Conservation (phyloP, 2,113 vertebrate species). For the Triplophysa dalaica region DNA sequence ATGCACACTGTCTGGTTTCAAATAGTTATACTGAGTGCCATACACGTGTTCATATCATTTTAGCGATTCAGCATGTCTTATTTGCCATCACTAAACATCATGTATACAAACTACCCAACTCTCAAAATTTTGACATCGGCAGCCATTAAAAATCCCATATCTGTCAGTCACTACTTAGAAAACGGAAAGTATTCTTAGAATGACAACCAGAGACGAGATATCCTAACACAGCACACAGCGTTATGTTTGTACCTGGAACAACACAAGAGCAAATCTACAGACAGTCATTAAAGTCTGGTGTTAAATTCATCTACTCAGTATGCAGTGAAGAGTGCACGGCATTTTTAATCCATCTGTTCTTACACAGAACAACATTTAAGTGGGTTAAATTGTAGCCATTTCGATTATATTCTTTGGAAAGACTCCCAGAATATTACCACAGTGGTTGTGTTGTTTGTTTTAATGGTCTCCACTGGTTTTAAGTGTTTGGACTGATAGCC, state of each 20-base stretch:
- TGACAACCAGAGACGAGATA: neutral
- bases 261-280: neutral
- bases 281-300: neutral
- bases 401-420: conserved; percentile 17
- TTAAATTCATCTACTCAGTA: neutral
- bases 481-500: conserved; percentile 24
- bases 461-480: conserved; percentile 27
- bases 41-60: too few relatives aligned
- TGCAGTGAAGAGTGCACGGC: neutral
- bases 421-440: conserved; percentile 30
- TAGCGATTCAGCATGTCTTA: too few relatives aligned
- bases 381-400: conserved; percentile 1
- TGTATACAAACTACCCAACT: too few relatives aligned
- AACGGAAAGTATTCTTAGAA: neutral
- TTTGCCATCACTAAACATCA: too few relatives aligned
- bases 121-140: neutral
- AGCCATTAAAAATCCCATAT: neutral
- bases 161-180: neutral
- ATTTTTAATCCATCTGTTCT: conserved; percentile 28
- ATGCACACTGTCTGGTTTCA: too few relatives aligned
- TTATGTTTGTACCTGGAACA: neutral
- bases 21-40: too few relatives aligned
- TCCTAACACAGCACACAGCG: neutral
- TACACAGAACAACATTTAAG: neutral
- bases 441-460: conserved; percentile 10